Base-by-base conservation (phyloP, 2,113 vertebrate genomes). In the Peucedramus taeniatus region DNA sequence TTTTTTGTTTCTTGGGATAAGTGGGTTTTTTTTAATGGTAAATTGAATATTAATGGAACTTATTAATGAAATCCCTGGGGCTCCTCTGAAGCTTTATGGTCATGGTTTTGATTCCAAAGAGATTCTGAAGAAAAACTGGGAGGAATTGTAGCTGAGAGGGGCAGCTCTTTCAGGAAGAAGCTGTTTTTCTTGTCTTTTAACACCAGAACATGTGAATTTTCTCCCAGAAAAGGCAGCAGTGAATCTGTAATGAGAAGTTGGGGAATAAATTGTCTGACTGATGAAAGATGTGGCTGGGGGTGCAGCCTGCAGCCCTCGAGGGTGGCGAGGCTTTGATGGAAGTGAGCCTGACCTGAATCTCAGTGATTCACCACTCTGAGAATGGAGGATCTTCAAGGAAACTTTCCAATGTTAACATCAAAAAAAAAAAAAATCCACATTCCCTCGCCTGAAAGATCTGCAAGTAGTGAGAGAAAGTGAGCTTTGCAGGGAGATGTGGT, bases 321-420 rank as follows among this genome's bases (percentile, higher is more conserved):
- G 5, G 6, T 51, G 40, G 30, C 6, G 11, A 42, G 56, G 39
- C 37, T 63, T 13, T 45, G 66, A 65, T 8, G 11, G 49, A 44
- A 76, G 49, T 15, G 47, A 83, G 71, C 49, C 31, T 88, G 53
- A 39, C 49, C 63, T n/a, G 45, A 75, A 45, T 85, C 24, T 1
- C n/a, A 30, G 56, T 17, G 57, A 35, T 63, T 83, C 27, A 24
- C 42, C 10, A 0, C 35, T 44, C 35, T 18, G 65, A 37, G 81
- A n/a, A 37, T 39, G 3, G 4, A 19, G 27, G 28, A 2, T 20
- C 33, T 50, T 26, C 31, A 66, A 65, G 72, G 45, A 33, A 57
- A 86, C 7, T 28, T 44, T 0, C 13, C 26, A 12, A 0, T 14
- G 3, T 18, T 42, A 44, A 47, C 10, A 30, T 40, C 0, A 54